These are phyloP conservation scores for Ciconia nigra DNA, from an alignment of 2,797 vertebrate genomes.

Conservation along the genomic window DNA sequence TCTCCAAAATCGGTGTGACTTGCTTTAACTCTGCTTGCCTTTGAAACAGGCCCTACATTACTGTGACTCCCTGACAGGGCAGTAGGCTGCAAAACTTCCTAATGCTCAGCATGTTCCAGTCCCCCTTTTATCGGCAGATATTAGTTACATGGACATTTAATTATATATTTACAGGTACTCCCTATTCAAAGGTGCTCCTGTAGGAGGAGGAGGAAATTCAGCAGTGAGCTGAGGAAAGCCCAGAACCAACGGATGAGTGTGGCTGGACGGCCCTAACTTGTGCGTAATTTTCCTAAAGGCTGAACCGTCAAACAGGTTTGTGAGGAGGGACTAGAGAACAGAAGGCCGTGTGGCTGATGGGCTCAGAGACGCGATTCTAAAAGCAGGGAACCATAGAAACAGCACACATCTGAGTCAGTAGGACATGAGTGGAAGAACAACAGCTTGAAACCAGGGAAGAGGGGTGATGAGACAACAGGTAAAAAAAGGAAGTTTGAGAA, in stretches of 20 bases:
- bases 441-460: background rate
- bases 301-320: background rate
- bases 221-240: background rate
- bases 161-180: background rate
- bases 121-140: background rate
- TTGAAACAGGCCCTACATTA: background rate
- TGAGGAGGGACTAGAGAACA: background rate
- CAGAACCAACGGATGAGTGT: background rate
- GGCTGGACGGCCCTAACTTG: background rate
- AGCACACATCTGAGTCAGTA: background rate
- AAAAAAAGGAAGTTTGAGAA: background rate
- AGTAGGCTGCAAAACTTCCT: background rate
- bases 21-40: background rate
- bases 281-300: background rate
- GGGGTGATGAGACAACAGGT: background rate
- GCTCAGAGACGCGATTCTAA: background rate
- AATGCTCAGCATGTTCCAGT: rapidly evolving
- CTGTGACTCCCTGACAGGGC: background rate
- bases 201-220: background rate
- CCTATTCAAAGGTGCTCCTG: background rate
- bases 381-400: background rate
- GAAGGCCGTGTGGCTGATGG: background rate
- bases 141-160: background rate
- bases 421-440: background rate
- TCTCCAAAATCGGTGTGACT: background rate